Evolutionary conservation across 1,140 invertebrate genomes (phyloP), one percentile per base, ranked within the genome.

Genomic region (Samia ricini): DNA sequence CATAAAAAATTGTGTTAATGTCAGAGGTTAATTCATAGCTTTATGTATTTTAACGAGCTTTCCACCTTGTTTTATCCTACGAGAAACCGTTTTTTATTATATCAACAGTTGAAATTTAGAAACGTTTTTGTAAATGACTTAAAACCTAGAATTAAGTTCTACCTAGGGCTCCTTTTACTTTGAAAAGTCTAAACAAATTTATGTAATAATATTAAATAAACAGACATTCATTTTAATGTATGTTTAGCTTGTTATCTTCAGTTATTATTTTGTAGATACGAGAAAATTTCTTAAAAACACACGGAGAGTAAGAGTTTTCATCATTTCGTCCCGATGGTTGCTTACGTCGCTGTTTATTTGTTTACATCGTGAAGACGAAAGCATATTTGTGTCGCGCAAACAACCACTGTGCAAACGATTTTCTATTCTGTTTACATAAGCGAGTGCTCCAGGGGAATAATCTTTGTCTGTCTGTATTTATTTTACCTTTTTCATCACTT

Each of bases 321-420:
- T 42, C 33, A 42, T 42, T 42, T 7, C 12, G n/a, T 15, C 33
- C 7, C 1, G 33, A 42, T 42, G 33, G 7, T 15, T 42, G 33
- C 33, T 42, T 42, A 42, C 33, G 15, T 42, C 33, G 4, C 12
- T 42, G 12, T 42, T 42, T 42, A 42, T 42, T 42, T 42, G 10
- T 42, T 42, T 42, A 42, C 33, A 42, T 42, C 33, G 33, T 42
- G 33, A 42, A 42, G 33, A 42, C 4, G 33, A 42, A 42, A 24
- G 15, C 21, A 54, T 54, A 54, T 54, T 54, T 54, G 51, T 23
- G 51, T 22, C 21, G 51, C 21, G 21, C 22, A 54, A 54, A 54
- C 51, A 54, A 23, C 51, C 51, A 22, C 51, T 54, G 51, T 54
- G 51, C 51, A 54, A 54, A 54, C 23, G 23, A 54, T 23, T 42